These are phyloP conservation scores for Palythoa grandiflora DNA, from an alignment of 92 coral and sea anemone species.

Conservation along the genomic window DNA sequence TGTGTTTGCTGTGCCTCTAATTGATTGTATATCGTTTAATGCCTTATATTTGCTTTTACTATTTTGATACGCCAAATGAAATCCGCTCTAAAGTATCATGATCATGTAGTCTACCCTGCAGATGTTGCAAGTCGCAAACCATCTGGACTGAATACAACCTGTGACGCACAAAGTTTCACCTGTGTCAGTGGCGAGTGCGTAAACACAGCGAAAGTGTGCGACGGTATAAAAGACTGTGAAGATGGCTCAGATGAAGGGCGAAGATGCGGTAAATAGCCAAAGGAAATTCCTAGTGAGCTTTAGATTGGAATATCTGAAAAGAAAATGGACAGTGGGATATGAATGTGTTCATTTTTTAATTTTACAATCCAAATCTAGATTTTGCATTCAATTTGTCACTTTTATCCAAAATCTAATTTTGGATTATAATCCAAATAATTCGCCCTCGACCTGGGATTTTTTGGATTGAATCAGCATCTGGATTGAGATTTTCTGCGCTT, in stretches of 20 bases:
- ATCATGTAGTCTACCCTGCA: not conserved
- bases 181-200: slow-evolving; percentile 22
- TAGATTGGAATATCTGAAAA: not conserved
- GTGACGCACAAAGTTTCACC: not conserved
- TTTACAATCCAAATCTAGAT: no score
- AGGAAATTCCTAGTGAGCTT: not conserved
- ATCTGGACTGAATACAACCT: not conserved
- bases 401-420: no score
- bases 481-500: no score
- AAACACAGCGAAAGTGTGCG: not conserved
- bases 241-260: slow-evolving; percentile 34
- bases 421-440: no score
- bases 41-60: no score
- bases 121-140: not conserved
- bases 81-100: no score
- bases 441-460: no score
- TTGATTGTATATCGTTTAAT: no score
- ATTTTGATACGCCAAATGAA: no score
- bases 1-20: no score
- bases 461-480: no score
- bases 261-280: slow-evolving; percentile 1
- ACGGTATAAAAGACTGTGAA: slow-evolving; percentile 4
- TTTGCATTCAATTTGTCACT: no score
- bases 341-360: not conserved
- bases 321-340: not conserved